Evolutionary conservation across 2,888 invertebrate genomes (phyloP), one percentile per base, ranked within the genome.

Genomic region (Trisateles emortualis): DNA sequence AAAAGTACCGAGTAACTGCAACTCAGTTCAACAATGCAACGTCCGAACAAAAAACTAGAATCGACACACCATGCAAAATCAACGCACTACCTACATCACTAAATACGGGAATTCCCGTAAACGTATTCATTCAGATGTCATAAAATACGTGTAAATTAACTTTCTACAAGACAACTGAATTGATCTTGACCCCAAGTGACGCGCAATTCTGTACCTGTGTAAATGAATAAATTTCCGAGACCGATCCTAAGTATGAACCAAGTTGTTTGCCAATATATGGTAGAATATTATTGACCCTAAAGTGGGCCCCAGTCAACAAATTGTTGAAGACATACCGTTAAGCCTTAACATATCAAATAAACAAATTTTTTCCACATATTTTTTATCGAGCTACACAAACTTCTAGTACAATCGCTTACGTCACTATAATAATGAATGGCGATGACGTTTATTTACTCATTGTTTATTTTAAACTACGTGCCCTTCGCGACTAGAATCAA

Each of bases 401-500:
- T 46, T 46, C 46, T 38, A 46, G 30, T 30, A 46, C 29, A 19
- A 14, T 46, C 36, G 26, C 16, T 22, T 38, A 46, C 38, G 17
- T 38, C 46, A 38, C 9, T 14, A 19, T n/a, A 30, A 26, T 43
- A 54, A 48, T 54, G 48, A 30, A 44, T 54, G 48, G 44, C 44
- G 26, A 32, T 40, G 43, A 44, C 39, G 32, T 5, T 40, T 48
- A 44, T 54, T 44, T 44, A 33, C 39, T 39, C 40, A 48, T 54
- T 44, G 44, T 42, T 39, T 45, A 39, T 29, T 52, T 47, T 44
- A 43, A 44, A 51, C 36, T 19, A 11, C 33, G 42, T 32, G 47
- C 38, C 53, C 53, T 41, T 52, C 47, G 33, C 33, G 9, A 33
- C 22, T 16, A 22, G 57, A 50, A 56, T 64, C 56, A 59, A 64